A percentile compares a stretch with the other conserved stretches of the same genome.
Conservation (phyloP, 1,140 invertebrate genomes). For the Drosophila nigromelanica region DNA sequence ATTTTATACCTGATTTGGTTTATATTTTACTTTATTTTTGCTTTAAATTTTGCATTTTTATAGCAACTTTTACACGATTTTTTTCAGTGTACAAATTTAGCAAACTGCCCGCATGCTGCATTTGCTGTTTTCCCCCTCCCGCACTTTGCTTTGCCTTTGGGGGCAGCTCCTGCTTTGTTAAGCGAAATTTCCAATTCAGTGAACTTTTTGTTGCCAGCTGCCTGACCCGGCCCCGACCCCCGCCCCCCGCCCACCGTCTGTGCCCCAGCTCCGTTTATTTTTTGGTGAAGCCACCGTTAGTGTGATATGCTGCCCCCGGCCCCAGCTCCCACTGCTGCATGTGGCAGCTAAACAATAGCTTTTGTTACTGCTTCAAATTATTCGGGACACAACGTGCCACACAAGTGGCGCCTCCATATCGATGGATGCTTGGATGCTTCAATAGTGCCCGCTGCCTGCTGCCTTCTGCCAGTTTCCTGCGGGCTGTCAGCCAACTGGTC, state of each 20-base stretch:
- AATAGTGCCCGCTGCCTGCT: background rate
- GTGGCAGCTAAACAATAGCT: conserved; percentile 46
- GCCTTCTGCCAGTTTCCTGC: background rate
- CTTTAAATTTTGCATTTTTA: background rate
- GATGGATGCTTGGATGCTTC: conserved; percentile 2
- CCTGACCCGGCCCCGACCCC: conserved; percentile 25
- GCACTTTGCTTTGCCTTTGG: too few relatives aligned
- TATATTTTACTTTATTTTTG: background rate
- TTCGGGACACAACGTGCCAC: conserved; percentile 4
- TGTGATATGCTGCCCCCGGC: background rate
- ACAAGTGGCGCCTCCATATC: conserved; percentile 4
- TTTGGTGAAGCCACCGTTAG: background rate
- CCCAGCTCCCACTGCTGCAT: background rate
- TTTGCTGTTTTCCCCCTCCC: background rate
- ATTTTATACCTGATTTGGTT: too few relatives aligned
- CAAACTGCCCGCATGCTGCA: conserved; percentile 34
- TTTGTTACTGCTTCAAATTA: conserved; percentile 20
- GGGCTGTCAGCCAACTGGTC: conserved; percentile 18
- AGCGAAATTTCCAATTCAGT: conserved; percentile 80
- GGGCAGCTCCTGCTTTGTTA: conserved; percentile 45
- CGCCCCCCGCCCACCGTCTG: background rate
- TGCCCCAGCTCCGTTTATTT: background rate
- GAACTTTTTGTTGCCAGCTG: conserved; percentile 73
- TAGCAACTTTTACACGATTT: background rate
- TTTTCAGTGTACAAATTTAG: conserved; percentile 11